These are phyloP conservation scores for Phymanthus crucifer DNA, from an alignment of 92 coral and sea anemone genomes.

Conservation along the genomic window DNA sequence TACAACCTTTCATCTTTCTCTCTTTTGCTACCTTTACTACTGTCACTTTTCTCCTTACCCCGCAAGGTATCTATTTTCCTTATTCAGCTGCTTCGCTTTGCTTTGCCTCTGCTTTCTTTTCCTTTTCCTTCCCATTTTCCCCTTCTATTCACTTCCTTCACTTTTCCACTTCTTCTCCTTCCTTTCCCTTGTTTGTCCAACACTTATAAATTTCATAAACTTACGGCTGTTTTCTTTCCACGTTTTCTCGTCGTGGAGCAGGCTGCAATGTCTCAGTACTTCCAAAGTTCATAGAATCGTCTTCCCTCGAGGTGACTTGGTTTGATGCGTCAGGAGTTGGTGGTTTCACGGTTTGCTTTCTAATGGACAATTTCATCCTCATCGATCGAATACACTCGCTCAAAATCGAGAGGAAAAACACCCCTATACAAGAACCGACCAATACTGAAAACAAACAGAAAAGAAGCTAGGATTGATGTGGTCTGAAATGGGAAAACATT, in stretches of 20 bases:
- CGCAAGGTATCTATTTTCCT: too few relatives aligned
- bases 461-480: neutral
- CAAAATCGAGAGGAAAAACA: constrained; percentile 50
- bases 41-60: neutral
- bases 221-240: neutral
- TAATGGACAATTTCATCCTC: constrained; percentile 38
- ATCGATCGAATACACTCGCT: constrained; percentile 57
- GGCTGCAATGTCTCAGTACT: neutral
- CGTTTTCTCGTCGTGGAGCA: neutral
- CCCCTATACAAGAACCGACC: constrained; percentile 64
- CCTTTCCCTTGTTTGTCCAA: neutral
- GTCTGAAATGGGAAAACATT: too few relatives aligned
- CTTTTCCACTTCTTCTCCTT: neutral
- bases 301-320: neutral
- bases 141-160: neutral
- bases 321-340: neutral
- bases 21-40: neutral
- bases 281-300: neutral
- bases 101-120: neutral
- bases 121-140: neutral
- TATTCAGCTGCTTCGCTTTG: too few relatives aligned
- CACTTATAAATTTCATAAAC: too few relatives aligned
- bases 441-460: constrained; percentile 33
- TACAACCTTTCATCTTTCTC: neutral
- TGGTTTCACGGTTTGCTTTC: constrained; percentile 8